These are phyloP conservation scores for Ochropleura plecta DNA, from an alignment of 2,888 invertebrate species.

Conservation along the genomic window DNA sequence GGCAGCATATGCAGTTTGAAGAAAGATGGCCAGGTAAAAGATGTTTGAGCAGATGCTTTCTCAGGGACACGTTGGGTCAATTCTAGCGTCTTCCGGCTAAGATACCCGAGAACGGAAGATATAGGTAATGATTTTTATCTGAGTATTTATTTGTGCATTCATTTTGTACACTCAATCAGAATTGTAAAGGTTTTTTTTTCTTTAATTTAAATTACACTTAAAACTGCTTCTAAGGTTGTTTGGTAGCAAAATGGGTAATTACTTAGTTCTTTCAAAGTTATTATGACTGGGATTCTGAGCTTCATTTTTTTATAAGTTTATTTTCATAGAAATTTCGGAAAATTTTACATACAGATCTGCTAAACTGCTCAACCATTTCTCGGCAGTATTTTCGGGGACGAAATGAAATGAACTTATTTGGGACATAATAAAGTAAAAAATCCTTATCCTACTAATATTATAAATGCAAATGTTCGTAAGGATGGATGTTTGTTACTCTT, in stretches of 20 bases:
- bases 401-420: too few species aligned
- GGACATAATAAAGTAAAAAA: too few species aligned
- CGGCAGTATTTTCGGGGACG: too few species aligned
- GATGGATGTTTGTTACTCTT: too few species aligned
- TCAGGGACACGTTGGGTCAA: constrained; percentile 72
- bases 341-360: too few species aligned
- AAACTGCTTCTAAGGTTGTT: background rate
- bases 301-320: background rate
- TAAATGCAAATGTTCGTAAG: too few species aligned
- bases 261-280: background rate
- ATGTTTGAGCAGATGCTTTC: constrained; percentile 80
- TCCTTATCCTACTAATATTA: too few species aligned
- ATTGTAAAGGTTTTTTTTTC: background rate
- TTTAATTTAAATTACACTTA: background rate
- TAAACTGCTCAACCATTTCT: too few species aligned
- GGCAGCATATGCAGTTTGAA: constrained; percentile 84
- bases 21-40: constrained; percentile 82
- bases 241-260: background rate
- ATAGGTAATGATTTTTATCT: constrained; percentile 36
- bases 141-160: background rate
- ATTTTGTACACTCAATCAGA: too few species aligned
- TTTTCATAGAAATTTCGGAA: too few species aligned
- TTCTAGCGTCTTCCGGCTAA: constrained; percentile 70
- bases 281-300: background rate
- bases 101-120: constrained; percentile 36